Conservation (phyloP, 2,888 invertebrate species). For the Melangyna quadrimaculata region DNA sequence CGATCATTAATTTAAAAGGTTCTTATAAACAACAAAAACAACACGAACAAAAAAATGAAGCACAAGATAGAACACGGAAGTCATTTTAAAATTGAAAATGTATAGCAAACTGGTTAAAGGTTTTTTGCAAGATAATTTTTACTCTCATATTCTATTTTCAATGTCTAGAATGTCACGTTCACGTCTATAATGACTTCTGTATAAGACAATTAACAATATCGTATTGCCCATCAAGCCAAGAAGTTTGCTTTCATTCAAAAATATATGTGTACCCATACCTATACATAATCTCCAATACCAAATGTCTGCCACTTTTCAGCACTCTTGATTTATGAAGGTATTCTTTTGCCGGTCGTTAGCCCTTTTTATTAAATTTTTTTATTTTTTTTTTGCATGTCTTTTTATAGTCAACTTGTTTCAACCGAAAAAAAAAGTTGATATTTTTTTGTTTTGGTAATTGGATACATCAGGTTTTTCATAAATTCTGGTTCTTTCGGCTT, state of each 20-base stretch:
- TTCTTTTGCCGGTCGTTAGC: slow-evolving; percentile 53
- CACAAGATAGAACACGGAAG: slow-evolving; percentile 17
- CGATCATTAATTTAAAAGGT: neutral
- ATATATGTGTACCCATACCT: neutral
- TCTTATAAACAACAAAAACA: neutral
- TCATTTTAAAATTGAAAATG: neutral
- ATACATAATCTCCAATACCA: neutral
- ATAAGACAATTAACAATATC: neutral
- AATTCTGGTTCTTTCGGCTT: slow-evolving; percentile 56
- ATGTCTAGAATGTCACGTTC: neutral
- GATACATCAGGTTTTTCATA: slow-evolving; percentile 56
- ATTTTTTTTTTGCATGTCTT: slow-evolving; percentile 14
- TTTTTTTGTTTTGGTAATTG: slow-evolving; percentile 62
- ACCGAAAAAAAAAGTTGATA: neutral
- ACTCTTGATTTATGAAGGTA: slow-evolving; percentile 55
- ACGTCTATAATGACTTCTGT: neutral
- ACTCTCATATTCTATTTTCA: neutral
- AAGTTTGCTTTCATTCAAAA: slow-evolving; percentile 2
- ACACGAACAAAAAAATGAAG: neutral
- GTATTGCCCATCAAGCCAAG: neutral
- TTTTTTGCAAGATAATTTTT: neutral
- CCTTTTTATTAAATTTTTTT: slow-evolving; percentile 36
- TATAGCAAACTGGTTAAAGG: neutral
- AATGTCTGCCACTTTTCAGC: neutral
- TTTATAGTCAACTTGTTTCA: slow-evolving; percentile 55